These are phyloP conservation scores for human (Homo sapiens) DNA, from an alignment of 2,113 vertebrate genomes.

Conservation along the genomic window DNA sequence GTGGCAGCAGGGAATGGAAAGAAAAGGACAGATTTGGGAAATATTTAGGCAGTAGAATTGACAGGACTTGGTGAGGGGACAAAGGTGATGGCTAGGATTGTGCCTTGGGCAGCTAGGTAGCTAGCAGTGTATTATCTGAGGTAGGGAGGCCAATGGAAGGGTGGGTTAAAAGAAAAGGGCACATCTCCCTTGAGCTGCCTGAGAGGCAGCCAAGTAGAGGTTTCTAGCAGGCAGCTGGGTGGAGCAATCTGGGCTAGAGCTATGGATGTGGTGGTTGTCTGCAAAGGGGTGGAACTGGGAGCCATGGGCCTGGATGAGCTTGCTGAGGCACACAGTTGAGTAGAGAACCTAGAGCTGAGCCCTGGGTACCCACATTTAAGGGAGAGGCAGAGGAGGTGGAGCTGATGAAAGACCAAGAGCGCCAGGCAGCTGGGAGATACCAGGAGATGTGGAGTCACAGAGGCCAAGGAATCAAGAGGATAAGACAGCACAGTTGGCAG, in stretches of 20 bases:
- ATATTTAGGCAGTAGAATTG: not conserved
- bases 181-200: not conserved
- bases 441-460: not conserved
- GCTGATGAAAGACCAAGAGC: not conserved
- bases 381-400: not conserved
- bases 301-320: not conserved
- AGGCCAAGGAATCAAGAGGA: not conserved
- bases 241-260: not conserved
- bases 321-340: not conserved
- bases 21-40: not conserved
- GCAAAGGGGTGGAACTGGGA: not conserved
- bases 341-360: not conserved
- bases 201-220: not conserved
- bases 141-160: not conserved
- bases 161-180: not conserved
- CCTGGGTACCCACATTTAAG: not conserved
- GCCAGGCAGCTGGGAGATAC: not conserved
- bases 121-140: not conserved
- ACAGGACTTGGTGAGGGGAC: not conserved
- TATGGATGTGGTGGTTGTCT: accelerated
- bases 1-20: not conserved
- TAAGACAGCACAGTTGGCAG: accelerated
- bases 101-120: not conserved
- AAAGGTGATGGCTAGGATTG: not conserved
- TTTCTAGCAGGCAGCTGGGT: not conserved